Base-by-base conservation (phyloP, 2,888 invertebrate species). In the Boloria selene region DNA sequence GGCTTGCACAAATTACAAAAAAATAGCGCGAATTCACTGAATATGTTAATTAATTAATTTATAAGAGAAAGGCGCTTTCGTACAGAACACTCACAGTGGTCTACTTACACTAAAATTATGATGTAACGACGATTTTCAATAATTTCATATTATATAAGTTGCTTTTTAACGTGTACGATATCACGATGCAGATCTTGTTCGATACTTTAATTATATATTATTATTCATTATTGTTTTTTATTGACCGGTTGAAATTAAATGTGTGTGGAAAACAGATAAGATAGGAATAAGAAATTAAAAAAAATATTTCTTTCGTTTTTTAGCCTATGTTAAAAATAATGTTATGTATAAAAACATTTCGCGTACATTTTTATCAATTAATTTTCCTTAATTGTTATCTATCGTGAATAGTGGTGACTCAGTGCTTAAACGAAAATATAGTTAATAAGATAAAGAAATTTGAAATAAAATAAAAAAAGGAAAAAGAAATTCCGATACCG, bases 401-500 rank as follows among this genome's bases (percentile, higher is more conserved):
- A n/a, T n/a, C n/a, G n/a, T n/a, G n/a, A n/a, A n/a, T n/a, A n/a
- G n/a, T n/a, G n/a, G n/a, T 22, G 2, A 22, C 22, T 22, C 22
- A 22, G 22, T n/a, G 22, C 22, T 22, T 22, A 22, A 22, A 22
- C 22, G 22, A 2, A 22, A 22, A 22, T 1, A 22, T 22, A 3
- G 22, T 22, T 22, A 22, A 1, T 22, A 3, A 2, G 22, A 22
- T 3, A 22, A 2, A 22, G 22, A 22, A 1, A 22, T 22, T 22
- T 13, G 14, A 2, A 2, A 44, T 2, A 44, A 44, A 44, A 44
- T 13, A 47, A 47, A 14, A 47, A 47, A 14, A 47, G 44, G 70
- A 85, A 82, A 81, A 77, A 74, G 68, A 51, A n/a, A 72, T 93
- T 93, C 93, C 93, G 93, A 92, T 93, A 94, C 94, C 93, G 93